phyloP scores from a whole-genome alignment of 2,113 vertebrate genomes.

The Lepidothrix coronata region DNA sequence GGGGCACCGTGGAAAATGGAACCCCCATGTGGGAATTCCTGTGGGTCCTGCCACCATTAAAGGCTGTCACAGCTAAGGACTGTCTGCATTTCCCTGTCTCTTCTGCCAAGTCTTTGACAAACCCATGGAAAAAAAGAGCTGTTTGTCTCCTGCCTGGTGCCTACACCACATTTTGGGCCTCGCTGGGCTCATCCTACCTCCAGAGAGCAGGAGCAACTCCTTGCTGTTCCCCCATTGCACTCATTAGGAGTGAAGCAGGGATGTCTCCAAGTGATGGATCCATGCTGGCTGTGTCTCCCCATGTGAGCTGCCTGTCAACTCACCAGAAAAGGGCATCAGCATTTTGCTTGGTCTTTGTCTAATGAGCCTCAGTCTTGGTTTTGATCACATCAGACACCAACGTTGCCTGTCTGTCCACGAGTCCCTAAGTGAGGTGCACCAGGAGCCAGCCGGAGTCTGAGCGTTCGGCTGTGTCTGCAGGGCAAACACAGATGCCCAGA shows the following conservation, averaged over 20 bases:
- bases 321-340: neutral
- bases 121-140: neutral
- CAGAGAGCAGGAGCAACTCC: neutral
- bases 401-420: neutral
- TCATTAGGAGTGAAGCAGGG: neutral
- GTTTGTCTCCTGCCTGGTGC: neutral
- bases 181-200: accelerated
- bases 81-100: neutral
- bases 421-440: neutral
- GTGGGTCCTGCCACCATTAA: neutral
- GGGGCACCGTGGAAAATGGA: neutral
- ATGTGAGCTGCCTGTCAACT: neutral
- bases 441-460: neutral
- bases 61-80: neutral
- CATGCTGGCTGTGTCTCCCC: neutral
- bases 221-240: neutral
- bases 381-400: neutral
- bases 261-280: neutral
- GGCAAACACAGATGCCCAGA: neutral
- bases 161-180: accelerated
- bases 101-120: accelerated
- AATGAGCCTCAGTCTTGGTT: neutral
- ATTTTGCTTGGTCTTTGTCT: neutral
- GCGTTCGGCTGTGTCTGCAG: neutral
- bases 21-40: neutral